Base-by-base conservation (phyloP, 2,888 invertebrate genomes). In the Abrostola triplasia region DNA sequence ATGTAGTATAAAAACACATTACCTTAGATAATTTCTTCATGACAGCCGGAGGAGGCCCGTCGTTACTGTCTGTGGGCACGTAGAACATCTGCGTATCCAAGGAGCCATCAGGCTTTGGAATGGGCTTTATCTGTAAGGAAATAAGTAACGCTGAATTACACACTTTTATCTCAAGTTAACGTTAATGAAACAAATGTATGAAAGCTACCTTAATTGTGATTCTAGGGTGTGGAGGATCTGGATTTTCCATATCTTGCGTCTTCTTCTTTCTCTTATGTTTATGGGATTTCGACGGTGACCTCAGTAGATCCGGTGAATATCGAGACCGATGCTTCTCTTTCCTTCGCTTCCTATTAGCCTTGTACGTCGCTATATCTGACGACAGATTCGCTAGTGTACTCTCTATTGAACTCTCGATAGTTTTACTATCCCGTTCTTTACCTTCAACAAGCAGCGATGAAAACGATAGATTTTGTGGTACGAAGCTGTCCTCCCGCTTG, bases 231-330 rank as follows among this genome's bases (percentile, higher is more conserved):
- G 96, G 96, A 56, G 85, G 82, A 2, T 95, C 91, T 1, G 94
- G 94, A 76, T 95, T 93, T 65, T 94, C 94, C 68, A 96, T 90
- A 81, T 97, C 97, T 66, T 97, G 95, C 67, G 96, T 96, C 90
- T 97, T 97, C 95, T 97, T 96, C 95, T 97, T 97, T 70, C 97
- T 95, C 84, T 97, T 97, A 47, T 97, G 95, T 84, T 97, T 97
- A 80, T 97, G 97, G 69, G 97, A 97, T 82, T 97, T 97, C 1
- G 95, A 96, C 1, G 96, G 96, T 2, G 96, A 95, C 36, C 96
- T 95, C 70, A 96, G 87, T 35, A 96, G 90, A 83, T 97, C 97
- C 0, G 97, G 97, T 0, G 97, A 96, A 81, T 97, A 97, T 68
- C 97, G 93, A 68, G 95, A 96, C 83, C 97, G 96, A 81, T 97